Percentiles rank a stretch among this genome's conserved stretches.
These are phyloP conservation scores for Apogon hyalosoma DNA, from an alignment of 2,797 vertebrate species.

Conservation along the genomic window DNA sequence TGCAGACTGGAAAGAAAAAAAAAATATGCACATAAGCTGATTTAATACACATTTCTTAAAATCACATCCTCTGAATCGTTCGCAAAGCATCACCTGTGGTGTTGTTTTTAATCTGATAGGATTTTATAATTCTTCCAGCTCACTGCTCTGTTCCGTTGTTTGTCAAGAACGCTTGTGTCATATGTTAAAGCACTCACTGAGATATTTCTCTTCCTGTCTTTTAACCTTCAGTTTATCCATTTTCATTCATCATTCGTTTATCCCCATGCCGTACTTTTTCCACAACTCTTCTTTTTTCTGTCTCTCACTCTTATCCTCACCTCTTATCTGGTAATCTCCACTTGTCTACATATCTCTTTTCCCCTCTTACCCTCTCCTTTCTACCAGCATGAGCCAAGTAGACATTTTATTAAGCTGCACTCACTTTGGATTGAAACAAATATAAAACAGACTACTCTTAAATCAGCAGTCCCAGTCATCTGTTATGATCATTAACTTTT, in stretches of 20 bases:
- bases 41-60: neutral
- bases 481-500: conserved; percentile 62
- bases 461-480: conserved; percentile 62
- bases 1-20: conserved; percentile 11
- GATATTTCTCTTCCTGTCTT: conserved; percentile 22
- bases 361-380: conserved; percentile 9
- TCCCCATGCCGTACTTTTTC: conserved; percentile 36
- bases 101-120: conserved; percentile 50
- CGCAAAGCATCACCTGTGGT: conserved; percentile 25
- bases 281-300: conserved; percentile 25
- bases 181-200: conserved; percentile 26
- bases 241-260: conserved; percentile 10
- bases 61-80: conserved; percentile 46
- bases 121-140: conserved; percentile 51
- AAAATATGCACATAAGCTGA: conserved; percentile 12
- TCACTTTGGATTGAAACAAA: conserved; percentile 51
- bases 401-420: conserved; percentile 50
- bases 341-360: conserved; percentile 36
- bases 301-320: conserved; percentile 38
- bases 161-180: conserved; percentile 43
- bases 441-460: conserved; percentile 53
- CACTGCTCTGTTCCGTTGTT: conserved; percentile 26
- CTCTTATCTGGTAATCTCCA: conserved; percentile 36
- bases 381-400: conserved; percentile 51
- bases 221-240: neutral